Evolutionary conservation across 2,888 invertebrate genomes (phyloP).

Genomic region (Tiphia femorata): DNA sequence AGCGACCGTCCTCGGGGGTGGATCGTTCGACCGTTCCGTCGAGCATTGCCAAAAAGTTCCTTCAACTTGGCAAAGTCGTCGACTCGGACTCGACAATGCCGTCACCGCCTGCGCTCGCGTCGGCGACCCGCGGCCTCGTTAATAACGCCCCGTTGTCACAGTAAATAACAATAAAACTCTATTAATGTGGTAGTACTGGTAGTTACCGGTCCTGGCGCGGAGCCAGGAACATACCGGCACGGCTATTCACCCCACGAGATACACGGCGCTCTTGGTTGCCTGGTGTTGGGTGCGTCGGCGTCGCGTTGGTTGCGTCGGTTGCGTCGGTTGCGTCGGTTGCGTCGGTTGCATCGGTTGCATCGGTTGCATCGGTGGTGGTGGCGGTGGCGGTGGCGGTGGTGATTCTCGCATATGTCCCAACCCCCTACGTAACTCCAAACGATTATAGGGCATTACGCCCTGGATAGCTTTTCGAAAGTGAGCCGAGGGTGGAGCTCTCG

Average conservation of each 20-base stretch:
- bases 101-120: slow-evolving; percentile 17
- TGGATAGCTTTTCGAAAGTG: too few species aligned
- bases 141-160: slow-evolving; percentile 49
- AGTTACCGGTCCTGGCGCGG: slow-evolving; percentile 56
- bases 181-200: slow-evolving; percentile 64
- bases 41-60: neutral
- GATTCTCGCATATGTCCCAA: slow-evolving; percentile 36
- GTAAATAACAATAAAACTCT: slow-evolving; percentile 69
- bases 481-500: too few species aligned
- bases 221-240: slow-evolving; percentile 57
- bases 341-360: neutral
- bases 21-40: too few species aligned
- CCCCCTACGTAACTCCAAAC: slow-evolving; percentile 52
- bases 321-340: neutral
- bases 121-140: slow-evolving; percentile 25
- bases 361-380: neutral
- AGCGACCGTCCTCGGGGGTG: too few species aligned
- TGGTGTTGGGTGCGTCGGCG: neutral
- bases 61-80: neutral
- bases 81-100: slow-evolving; percentile 30
- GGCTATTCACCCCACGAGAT: slow-evolving; percentile 57
- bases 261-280: slow-evolving; percentile 36
- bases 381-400: neutral
- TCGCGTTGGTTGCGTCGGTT: neutral
- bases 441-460: slow-evolving; percentile 55